Conservation (phyloP, 1,140 invertebrate genomes). For the Diachasma alloeum region DNA sequence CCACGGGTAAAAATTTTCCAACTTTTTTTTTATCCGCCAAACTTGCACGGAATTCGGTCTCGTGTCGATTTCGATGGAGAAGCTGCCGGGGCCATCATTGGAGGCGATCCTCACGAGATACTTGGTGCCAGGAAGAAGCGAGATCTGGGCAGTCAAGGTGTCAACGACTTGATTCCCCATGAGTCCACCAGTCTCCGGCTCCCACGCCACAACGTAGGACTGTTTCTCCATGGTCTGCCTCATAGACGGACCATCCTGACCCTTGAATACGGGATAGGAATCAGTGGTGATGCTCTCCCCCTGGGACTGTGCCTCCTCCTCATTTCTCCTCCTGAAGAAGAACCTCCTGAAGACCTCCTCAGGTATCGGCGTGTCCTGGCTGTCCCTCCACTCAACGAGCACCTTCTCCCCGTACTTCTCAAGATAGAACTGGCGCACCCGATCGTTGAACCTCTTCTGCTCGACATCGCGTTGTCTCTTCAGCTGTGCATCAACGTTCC, state of each 20-base stretch:
- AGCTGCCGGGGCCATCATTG: constrained; percentile 59
- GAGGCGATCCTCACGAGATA: constrained; percentile 59
- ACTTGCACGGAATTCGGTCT: constrained; percentile 44
- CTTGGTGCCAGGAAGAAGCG: constrained; percentile 53
- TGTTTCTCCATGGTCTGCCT: constrained; percentile 20
- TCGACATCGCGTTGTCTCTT: constrained; percentile 47
- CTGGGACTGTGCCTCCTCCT: constrained; percentile 39
- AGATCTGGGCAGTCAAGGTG: constrained; percentile 56
- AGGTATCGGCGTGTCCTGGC: constrained; percentile 48
- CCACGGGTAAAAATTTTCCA: constrained; percentile 39
- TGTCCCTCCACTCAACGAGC: constrained; percentile 46
- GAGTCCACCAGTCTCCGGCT: constrained; percentile 56
- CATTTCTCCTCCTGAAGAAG: constrained; percentile 51
- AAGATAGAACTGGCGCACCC: constrained; percentile 52
- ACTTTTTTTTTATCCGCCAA: constrained; percentile 44
- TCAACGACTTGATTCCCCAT: constrained; percentile 62
- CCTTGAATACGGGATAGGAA: not conserved
- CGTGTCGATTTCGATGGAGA: constrained; percentile 59
- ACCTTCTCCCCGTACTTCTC: constrained; percentile 59
- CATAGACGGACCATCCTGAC: not conserved
- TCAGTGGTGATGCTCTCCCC: not conserved
- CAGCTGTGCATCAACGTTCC: constrained; percentile 48
- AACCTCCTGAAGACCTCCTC: constrained; percentile 54
- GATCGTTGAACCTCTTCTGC: constrained; percentile 55
- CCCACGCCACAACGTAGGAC: constrained; percentile 59